Percentiles rank a stretch among this genome's conserved stretches.
Evolutionary conservation across 2,113 vertebrate genomes (phyloP).

Genomic region (Mustelus asterias): DNA sequence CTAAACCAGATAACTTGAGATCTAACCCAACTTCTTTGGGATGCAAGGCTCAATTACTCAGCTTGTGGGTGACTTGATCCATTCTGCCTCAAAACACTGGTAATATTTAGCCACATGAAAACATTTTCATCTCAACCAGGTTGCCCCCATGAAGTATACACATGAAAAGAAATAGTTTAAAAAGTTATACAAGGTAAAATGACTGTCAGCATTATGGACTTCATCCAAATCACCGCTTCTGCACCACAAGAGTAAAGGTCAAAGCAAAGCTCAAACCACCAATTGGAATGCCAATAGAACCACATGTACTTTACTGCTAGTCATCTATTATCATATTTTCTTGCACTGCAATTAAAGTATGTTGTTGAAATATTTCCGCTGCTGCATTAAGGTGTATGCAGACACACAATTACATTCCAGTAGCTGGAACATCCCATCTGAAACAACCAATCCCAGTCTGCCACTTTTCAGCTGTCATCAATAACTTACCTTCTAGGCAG

Average conservation of each 20-base stretch:
- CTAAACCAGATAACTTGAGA: background rate
- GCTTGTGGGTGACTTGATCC: no score
- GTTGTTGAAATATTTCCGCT: background rate
- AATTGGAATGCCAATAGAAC: background rate
- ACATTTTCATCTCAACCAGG: background rate
- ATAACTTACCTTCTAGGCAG: background rate
- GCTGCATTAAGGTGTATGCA: background rate
- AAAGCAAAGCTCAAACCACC: background rate
- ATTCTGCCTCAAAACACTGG: background rate
- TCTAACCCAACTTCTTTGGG: background rate
- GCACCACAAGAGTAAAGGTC: background rate
- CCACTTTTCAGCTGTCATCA: constrained; percentile 1
- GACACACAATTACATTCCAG: background rate
- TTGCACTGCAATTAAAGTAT: background rate
- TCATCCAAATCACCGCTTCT: background rate
- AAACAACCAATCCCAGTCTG: background rate
- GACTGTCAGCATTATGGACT: background rate
- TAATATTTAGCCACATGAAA: background rate
- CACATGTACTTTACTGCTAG: background rate
- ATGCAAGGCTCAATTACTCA: background rate
- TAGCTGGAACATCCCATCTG: background rate
- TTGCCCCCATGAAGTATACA: no score
- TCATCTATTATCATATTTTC: background rate
- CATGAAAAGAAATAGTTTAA: background rate
- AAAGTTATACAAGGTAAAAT: background rate